phyloP scores from a whole-genome alignment of 2,797 vertebrate genomes.

The Centropyge bicolor region DNA sequence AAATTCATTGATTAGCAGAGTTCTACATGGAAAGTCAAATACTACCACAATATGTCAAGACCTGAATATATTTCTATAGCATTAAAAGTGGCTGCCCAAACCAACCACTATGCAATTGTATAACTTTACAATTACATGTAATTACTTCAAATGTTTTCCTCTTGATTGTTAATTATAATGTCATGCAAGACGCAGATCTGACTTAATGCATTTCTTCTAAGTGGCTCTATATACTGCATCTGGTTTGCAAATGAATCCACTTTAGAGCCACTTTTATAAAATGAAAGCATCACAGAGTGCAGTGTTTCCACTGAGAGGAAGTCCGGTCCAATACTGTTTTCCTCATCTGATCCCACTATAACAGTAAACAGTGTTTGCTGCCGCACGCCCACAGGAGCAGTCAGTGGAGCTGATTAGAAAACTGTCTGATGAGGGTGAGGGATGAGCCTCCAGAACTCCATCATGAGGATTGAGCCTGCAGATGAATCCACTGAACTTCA shows the following conservation, averaged over 20 bases:
- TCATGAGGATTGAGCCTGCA: conserved; percentile 55
- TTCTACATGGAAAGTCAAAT: neutral
- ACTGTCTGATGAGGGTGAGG: conserved; percentile 66
- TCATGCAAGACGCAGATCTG: neutral
- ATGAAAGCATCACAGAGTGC: conserved; percentile 22
- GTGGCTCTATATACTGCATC: neutral
- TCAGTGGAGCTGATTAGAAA: conserved; percentile 70
- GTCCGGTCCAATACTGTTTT: conserved; percentile 22
- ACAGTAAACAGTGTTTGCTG: conserved; percentile 34
- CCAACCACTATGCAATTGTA: neutral
- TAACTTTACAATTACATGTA: neutral
- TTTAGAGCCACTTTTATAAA: conserved; percentile 26
- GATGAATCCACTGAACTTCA: conserved; percentile 46
- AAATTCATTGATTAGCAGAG: neutral
- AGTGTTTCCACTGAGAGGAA: conserved; percentile 18
- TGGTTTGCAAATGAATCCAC: conserved; percentile 30
- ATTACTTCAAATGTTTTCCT: neutral
- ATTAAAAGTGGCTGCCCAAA: neutral
- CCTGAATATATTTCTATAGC: neutral
- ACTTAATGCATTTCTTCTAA: conserved; percentile 3
- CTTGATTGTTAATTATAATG: neutral
- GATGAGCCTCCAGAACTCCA: conserved; percentile 54
- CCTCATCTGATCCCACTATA: conserved; percentile 32
- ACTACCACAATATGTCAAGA: neutral
- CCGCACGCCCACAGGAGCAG: conserved; percentile 47